Conservation (phyloP, 2,797 vertebrate genomes). For the Gastrophryne carolinensis region DNA sequence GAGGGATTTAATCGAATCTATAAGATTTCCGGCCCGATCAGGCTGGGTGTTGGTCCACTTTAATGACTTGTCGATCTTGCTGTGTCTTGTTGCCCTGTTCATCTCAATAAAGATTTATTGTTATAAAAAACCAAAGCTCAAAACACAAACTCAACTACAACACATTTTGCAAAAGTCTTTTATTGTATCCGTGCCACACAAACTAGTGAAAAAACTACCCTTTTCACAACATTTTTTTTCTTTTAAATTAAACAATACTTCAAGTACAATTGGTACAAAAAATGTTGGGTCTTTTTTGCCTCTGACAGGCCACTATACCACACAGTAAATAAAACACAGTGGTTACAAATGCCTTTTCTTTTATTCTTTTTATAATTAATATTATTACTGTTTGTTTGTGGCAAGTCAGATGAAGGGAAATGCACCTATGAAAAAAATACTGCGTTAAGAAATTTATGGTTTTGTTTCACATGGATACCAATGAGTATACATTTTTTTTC, state of each 20-base stretch:
- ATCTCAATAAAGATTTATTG: no score
- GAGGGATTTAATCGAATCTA: no score
- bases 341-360: constrained; percentile 87
- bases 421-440: constrained; percentile 84
- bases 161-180: constrained; percentile 93
- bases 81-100: no score
- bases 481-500: constrained; percentile 84
- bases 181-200: constrained; percentile 99
- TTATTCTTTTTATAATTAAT: not conserved
- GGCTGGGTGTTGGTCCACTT: no score
- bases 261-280: constrained; percentile 99
- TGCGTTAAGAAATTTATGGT: constrained; percentile 78
- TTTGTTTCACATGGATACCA: constrained; percentile 79
- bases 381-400: constrained; percentile 86
- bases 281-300: constrained; percentile 87
- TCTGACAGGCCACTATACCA: constrained; percentile 92
- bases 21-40: no score
- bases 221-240: constrained; percentile 92
- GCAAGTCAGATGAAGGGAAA: constrained; percentile 86
- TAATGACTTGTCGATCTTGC: no score
- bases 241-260: constrained; percentile 99
- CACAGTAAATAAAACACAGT: constrained; percentile 97
- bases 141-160: constrained; percentile 6
- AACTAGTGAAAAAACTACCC: constrained; percentile 99
- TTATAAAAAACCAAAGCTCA: no score